These are phyloP conservation scores for Chamaea fasciata DNA, from an alignment of 2,113 vertebrate species.

Conservation along the genomic window DNA sequence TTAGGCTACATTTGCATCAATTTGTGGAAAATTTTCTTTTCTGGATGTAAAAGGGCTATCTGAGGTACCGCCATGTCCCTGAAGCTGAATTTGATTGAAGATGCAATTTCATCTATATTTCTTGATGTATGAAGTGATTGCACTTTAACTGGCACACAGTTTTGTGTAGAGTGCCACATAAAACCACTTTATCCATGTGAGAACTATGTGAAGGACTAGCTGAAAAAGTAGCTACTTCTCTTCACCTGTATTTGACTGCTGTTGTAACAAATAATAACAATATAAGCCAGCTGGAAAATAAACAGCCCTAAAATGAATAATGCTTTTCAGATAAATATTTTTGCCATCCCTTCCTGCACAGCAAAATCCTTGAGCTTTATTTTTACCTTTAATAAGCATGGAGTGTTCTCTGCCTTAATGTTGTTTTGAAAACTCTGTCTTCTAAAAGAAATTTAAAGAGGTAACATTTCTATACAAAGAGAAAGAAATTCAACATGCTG, in stretches of 20 bases:
- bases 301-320: background rate
- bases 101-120: background rate
- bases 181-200: background rate
- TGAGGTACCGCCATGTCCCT: background rate
- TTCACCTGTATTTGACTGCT: constrained; percentile 10
- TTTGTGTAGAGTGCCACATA: background rate
- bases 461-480: background rate
- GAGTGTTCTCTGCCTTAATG: background rate
- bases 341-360: background rate
- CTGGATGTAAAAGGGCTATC: background rate
- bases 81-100: background rate
- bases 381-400: background rate
- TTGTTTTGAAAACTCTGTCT: constrained; percentile 14
- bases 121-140: background rate
- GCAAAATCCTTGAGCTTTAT: background rate
- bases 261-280: background rate
- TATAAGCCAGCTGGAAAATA: background rate
- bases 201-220: background rate
- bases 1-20: background rate
- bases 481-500: background rate
- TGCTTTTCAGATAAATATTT: background rate
- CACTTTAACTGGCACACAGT: background rate
- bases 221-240: background rate
- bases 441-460: constrained; percentile 5
- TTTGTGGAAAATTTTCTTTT: background rate